Percentiles rank a stretch among this genome's conserved stretches.
phyloP scores from a whole-genome alignment of 2,888 invertebrate species.

The Keiferia lycopersicella region DNA sequence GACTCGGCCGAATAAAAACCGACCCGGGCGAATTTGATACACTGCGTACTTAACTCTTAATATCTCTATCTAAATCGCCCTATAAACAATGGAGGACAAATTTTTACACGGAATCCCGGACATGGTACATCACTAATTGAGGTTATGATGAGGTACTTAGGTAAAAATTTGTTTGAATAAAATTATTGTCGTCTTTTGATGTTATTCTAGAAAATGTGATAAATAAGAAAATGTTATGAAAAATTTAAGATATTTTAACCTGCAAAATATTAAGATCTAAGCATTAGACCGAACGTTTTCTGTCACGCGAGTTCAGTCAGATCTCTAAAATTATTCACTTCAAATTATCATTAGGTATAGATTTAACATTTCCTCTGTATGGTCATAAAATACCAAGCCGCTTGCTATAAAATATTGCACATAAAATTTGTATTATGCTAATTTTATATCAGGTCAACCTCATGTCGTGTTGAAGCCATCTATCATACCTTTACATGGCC shows the following conservation, averaged over 20 bases:
- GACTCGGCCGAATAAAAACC: slow-evolving; percentile 63
- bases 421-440: slow-evolving; percentile 29
- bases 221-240: no score
- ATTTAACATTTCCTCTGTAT: slow-evolving; percentile 2
- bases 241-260: no score
- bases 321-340: background rate
- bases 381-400: background rate
- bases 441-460: slow-evolving; percentile 27
- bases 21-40: slow-evolving; percentile 70
- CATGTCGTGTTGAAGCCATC: slow-evolving; percentile 20
- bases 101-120: slow-evolving; percentile 45
- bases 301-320: background rate
- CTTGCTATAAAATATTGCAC: slow-evolving; percentile 20
- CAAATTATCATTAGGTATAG: background rate
- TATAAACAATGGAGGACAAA: slow-evolving; percentile 60
- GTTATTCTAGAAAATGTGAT: no score
- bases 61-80: slow-evolving; percentile 74
- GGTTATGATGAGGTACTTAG: background rate
- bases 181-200: no score
- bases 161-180: background rate
- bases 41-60: slow-evolving; percentile 66
- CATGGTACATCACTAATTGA: slow-evolving; percentile 25
- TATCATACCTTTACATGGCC: slow-evolving; percentile 25
- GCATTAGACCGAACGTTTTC: no score
- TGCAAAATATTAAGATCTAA: no score